Conservation (phyloP, 2,797 vertebrate genomes). For the Pithecia hirsuta region DNA sequence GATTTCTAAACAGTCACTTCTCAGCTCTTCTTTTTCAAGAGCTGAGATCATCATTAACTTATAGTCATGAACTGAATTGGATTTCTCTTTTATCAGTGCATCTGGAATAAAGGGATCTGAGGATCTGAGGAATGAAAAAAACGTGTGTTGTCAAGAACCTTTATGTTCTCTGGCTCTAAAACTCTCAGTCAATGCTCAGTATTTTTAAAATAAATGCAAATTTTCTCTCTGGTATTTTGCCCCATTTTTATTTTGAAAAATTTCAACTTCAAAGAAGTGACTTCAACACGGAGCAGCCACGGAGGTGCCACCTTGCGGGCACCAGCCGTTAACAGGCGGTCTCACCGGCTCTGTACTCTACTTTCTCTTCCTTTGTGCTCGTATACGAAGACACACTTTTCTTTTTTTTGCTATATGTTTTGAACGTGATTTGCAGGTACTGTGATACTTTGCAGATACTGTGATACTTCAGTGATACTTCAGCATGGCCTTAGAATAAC, state of each 20-base stretch:
- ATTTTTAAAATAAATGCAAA: background rate
- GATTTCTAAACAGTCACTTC: background rate
- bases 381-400: rapidly evolving
- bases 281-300: rapidly evolving
- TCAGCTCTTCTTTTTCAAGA: background rate
- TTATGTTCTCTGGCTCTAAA: background rate
- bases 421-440: background rate
- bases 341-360: background rate
- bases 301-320: rapidly evolving
- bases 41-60: background rate
- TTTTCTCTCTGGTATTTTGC: background rate
- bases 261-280: background rate
- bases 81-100: background rate
- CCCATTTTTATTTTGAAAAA: background rate
- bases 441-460: background rate
- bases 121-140: background rate
- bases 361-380: background rate
- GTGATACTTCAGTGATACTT: background rate
- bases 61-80: background rate
- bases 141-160: background rate
- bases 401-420: background rate
- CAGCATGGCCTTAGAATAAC: background rate
- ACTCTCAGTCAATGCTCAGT: background rate
- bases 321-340: background rate
- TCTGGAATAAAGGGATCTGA: background rate